A percentile compares a stretch with the other conserved stretches of the same genome.
Evolutionary conservation across 2,113 vertebrate genomes (phyloP).

Genomic region (Bettongia penicillata): DNA sequence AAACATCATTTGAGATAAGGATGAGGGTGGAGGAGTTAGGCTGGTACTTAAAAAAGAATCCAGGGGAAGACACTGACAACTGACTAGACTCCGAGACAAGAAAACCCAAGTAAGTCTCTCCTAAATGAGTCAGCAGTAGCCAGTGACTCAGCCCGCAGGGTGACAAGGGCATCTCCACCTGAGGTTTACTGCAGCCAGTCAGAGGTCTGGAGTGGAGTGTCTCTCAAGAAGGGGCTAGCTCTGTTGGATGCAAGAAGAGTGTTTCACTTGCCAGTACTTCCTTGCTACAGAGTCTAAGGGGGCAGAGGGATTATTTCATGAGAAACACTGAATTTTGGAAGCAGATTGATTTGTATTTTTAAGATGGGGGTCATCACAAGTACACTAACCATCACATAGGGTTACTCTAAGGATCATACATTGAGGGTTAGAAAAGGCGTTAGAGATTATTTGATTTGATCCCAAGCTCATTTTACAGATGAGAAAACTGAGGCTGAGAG

Average conservation of each 20-base stretch:
- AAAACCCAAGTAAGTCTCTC: not conserved
- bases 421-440: not conserved
- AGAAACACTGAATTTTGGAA: not conserved
- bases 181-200: not conserved
- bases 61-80: not conserved
- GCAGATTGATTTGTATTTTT: not conserved
- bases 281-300: not conserved
- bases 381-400: not conserved
- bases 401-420: not conserved
- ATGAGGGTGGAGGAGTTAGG: not conserved
- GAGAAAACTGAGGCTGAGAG: not conserved
- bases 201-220: not conserved
- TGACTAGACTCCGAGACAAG: not conserved
- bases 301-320: not conserved
- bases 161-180: not conserved
- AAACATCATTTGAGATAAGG: conserved; percentile 8
- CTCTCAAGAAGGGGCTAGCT: not conserved
- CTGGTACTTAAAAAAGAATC: not conserved
- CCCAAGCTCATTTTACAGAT: not conserved
- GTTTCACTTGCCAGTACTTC: too few species aligned
- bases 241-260: not conserved
- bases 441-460: not conserved
- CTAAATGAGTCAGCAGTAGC: not conserved
- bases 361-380: not conserved
- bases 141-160: not conserved